Conservation (phyloP, 35 echinoderm and acorn worm genomes). For the Heliocidaris tuberculata region DNA sequence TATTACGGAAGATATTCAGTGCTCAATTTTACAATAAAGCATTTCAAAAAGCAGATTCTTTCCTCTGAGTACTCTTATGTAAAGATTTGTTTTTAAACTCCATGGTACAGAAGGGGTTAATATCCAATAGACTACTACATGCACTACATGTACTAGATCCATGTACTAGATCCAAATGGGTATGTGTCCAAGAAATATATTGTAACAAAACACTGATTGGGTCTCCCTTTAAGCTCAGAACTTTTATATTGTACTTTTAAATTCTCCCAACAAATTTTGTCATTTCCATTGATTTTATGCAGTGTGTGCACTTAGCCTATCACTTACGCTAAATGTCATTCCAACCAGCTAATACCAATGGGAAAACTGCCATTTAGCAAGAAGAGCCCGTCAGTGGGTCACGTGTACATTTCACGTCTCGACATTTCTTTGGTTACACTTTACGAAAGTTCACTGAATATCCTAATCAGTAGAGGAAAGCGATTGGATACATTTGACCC, state of each 20-base stretch:
- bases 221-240: neutral
- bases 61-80: no score
- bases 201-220: neutral
- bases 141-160: no score
- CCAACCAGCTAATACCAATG: neutral
- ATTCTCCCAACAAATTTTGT: neutral
- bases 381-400: neutral
- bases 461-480: neutral
- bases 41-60: no score
- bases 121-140: no score
- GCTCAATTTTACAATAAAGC: no score
- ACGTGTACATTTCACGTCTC: neutral
- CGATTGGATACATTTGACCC: constrained; percentile 16
- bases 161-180: no score
- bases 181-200: neutral
- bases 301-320: neutral
- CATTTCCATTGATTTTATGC: constrained; percentile 4
- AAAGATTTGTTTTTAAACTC: no score
- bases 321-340: constrained; percentile 10
- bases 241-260: neutral
- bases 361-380: neutral
- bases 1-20: no score
- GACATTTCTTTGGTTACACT: neutral
- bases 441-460: constrained; percentile 5
- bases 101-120: no score